These are phyloP conservation scores for Spodoptera picta DNA, from an alignment of 2,888 invertebrate genomes.

Conservation along the genomic window DNA sequence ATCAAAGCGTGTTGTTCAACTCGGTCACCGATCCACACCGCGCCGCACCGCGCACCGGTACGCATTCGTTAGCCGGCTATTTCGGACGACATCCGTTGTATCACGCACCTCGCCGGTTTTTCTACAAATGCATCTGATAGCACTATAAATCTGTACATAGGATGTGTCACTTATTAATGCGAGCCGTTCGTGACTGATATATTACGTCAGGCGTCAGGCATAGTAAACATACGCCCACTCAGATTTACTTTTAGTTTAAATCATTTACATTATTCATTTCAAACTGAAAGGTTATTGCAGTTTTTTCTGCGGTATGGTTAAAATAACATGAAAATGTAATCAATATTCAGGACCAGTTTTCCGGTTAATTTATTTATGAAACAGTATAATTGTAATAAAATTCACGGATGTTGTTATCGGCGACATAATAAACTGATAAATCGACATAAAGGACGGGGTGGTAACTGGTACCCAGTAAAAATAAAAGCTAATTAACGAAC, in stretches of 20 bases:
- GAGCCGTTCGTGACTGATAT: slow-evolving; percentile 20
- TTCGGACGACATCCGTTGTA: slow-evolving; percentile 52
- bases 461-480: slow-evolving; percentile 4
- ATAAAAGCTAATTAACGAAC: slow-evolving; percentile 14
- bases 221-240: slow-evolving; percentile 29
- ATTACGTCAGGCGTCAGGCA: slow-evolving; percentile 4
- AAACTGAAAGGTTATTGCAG: neutral
- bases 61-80: slow-evolving; percentile 51
- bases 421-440: slow-evolving; percentile 15
- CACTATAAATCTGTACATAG: slow-evolving; percentile 38
- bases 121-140: slow-evolving; percentile 20
- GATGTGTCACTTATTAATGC: slow-evolving; percentile 38
- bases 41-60: slow-evolving; percentile 5
- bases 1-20: slow-evolving; percentile 29
- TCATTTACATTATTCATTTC: slow-evolving; percentile 9
- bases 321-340: no score
- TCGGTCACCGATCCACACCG: slow-evolving; percentile 29
- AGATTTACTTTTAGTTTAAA: no score
- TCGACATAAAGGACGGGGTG: slow-evolving; percentile 7
- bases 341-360: no score
- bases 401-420: slow-evolving; percentile 40
- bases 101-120: slow-evolving; percentile 35
- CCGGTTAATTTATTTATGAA: no score
- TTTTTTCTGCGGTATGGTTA: slow-evolving; percentile 6
- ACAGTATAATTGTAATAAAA: slow-evolving; percentile 3